Base-by-base conservation (phyloP, 2,113 vertebrate species). In the Empidonax alnorum region DNA sequence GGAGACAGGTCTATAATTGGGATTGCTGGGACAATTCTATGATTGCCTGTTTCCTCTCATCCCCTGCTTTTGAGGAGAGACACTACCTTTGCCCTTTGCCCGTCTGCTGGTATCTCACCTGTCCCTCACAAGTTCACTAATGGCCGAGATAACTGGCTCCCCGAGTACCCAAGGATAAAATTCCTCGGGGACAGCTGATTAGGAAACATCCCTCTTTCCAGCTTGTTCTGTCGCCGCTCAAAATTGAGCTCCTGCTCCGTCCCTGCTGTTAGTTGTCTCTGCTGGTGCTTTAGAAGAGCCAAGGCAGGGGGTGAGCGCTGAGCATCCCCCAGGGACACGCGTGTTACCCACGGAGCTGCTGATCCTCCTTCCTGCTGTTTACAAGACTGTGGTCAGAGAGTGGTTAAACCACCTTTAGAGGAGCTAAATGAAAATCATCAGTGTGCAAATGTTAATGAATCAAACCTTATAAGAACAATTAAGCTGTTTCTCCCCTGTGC, bases 71-170 rank as follows among this genome's bases (percentile, higher is more conserved):
- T 63, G 83, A 63, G 84, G 35, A 30, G 63, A 74, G 80, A 11
- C 2, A 7, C 61, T 94, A 59, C 95, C 89, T 86, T 27, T 94
- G 94, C 87, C 95, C 96, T 89, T 90, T 95, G 95, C 76, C 95
- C 19, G 56, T 95, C 96, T 88, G 76, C 94, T 91, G 77, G 69
- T 97, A 91, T 96, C 96, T 97, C 93, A 97, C 96, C 96, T 96
- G 94, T 97, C 86, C 95, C 89, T 97, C 96, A 95, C 96, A 97
- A 93, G 91, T 94, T 92, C 87, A 7, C 96, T 97, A 97, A 97
- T 97, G 96, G 95, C 95, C 0, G 0, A 93, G 96, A 96, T 95
- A 96, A 96, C 6, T 5, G 47, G 42, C 91, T 65, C 53, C 61
- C 5, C 0, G 0, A 72, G 69, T 5, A 91, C 37, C 73, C 73